Evolutionary conservation across 2,797 vertebrate genomes (phyloP), one percentile per base, ranked within the genome.

Genomic region (Cheirogaleus major): DNA sequence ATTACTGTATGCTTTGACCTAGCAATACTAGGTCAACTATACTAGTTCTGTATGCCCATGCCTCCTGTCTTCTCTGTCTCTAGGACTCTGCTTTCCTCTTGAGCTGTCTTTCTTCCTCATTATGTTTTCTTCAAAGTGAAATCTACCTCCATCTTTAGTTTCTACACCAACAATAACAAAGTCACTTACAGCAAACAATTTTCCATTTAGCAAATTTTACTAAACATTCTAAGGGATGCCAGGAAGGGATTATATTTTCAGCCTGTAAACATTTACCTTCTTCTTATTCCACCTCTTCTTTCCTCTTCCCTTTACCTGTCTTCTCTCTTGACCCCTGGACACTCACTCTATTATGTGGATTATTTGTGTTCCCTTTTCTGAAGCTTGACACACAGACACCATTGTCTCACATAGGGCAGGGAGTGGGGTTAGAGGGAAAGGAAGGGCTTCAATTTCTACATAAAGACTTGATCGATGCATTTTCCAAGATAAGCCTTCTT

Each of bases 21-120:
- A 6, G 32, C 14, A 55, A 23, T 20, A 38, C 38, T 38, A 38
- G 38, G 38, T 38, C 38, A 45, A 11, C 45, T 18, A 1, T 1
- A 17, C 13, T 73, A 5, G 14, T 30, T 50, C 9, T 61, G 3
- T 18, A 1, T 10, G 2, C 27, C 9, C 6, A 2, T 2, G 4
- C 25, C 75, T 22, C 25, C 38, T 7, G 1, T 20, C n/a, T 48
- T 27, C 3, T 83, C 27, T 63, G 45, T n/a, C 41, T 73, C 38
- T 17, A 27, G 18, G 25, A 25, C 7, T n/a, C 35, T 32, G 32
- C 15, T 70, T 80, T 43, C 7, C 43, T 89, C 27, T 38, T 50
- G 45, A 78, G 41, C 18, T 41, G 3, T 30, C 75, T 35, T 61
- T n/a, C 75, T 35, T 69, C n/a, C 38, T 78, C 8, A 41, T 32